Evolutionary conservation across 2,888 invertebrate genomes (phyloP).

Genomic region (Metopia argyrocephala): DNA sequence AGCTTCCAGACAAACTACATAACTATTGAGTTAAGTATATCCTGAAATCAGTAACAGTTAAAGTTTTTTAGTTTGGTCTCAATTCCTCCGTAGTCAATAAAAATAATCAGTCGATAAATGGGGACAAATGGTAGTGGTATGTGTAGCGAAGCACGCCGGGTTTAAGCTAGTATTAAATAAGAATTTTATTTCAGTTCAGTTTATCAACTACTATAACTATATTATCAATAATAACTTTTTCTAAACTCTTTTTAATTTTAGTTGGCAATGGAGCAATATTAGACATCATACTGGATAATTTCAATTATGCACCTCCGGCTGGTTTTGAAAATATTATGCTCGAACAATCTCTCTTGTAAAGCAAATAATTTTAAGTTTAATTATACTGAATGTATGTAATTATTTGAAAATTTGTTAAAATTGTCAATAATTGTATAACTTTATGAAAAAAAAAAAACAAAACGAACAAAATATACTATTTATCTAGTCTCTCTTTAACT

Average conservation of each 20-base stretch:
- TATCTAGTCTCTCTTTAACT: constrained; percentile 28
- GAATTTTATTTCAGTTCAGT: no score
- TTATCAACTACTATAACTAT: no score
- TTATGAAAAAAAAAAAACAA: not conserved
- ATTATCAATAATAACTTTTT: not conserved
- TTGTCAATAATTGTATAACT: not conserved
- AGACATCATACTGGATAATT: constrained; percentile 95
- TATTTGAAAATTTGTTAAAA: constrained; percentile 10
- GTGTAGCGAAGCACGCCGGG: no score
- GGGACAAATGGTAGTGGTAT: no score
- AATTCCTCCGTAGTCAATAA: no score
- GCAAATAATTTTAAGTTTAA: constrained; percentile 4
- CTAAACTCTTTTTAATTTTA: constrained; percentile 79
- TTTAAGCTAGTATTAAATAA: no score
- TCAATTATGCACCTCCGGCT: constrained; percentile 88
- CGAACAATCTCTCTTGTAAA: constrained; percentile 96
- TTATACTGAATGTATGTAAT: not conserved
- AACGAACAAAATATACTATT: not conserved
- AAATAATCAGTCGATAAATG: no score
- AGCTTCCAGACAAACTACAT: no score
- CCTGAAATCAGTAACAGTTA: no score
- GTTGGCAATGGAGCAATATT: constrained; percentile 98
- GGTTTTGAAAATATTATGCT: constrained; percentile 98
- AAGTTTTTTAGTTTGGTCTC: no score
- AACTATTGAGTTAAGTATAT: no score